Base-by-base conservation (phyloP, 2,888 invertebrate genomes). In the Hemicrepidius hirtus region DNA sequence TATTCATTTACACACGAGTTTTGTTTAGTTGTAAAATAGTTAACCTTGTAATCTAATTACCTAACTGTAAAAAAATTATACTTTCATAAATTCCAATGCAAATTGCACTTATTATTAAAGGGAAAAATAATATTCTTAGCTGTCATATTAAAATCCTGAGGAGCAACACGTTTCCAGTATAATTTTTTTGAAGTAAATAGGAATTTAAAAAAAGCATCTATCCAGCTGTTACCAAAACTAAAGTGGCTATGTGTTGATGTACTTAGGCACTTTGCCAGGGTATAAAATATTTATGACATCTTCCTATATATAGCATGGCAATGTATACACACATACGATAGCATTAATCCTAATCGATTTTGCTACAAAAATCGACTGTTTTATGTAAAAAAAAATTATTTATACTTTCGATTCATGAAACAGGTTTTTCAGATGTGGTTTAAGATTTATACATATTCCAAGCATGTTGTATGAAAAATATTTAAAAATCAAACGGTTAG, bases 201-300 rank as follows among this genome's bases (percentile, higher is more conserved):
- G n/a, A 24, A 32, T 32, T 32, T 5, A 32, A 32, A 32, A 32
- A 32, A 32, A 32, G 9, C 4, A 32, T 9, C n/a, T n/a, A 32
- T 32, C 32, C 32, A 32, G 32, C 4, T 32, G 32, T 32, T 32
- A 32, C 4, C 32, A 32, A 32, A 5, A 32, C 32, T 32, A 32
- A 32, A 32, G 32, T 32, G 32, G 32, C 9, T 32, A 9, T 32
- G 32, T 32, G 24, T 32, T 32, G 9, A 32, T 32, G 32, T 32
- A 32, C 32, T 32, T 32, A 32, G 32, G 32, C 32, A 9, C 9
- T 32, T 32, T 13, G 16, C 13, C 41, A 41, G n/a, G 41, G 13
- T 41, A 41, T 41, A 41, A 41, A 41, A 41, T 41, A 41, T 41
- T 41, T 41, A 41, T 41, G 41, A 16, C 41, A 41, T 41, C 41